Evolutionary conservation across 2,113 vertebrate genomes (phyloP).

Genomic region (Phrynosoma blainvillii): DNA sequence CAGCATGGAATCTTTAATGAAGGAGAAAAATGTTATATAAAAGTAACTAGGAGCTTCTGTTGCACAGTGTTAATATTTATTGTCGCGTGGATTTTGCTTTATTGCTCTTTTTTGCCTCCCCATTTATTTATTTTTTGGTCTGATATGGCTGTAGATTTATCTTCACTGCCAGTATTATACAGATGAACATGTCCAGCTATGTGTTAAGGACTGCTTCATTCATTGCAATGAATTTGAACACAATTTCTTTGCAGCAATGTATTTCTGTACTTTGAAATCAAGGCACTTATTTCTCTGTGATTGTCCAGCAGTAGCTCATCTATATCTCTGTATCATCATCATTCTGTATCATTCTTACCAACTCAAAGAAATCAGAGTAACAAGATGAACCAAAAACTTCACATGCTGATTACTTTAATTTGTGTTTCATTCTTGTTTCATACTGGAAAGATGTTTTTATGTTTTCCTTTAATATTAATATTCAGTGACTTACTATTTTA

Average conservation of each 20-base stretch:
- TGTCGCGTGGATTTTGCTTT: not conserved
- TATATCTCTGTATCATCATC: not conserved
- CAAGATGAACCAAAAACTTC: not conserved
- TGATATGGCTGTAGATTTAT: not conserved
- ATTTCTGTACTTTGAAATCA: constrained; percentile 15
- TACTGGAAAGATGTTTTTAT: not conserved
- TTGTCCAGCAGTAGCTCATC: not conserved
- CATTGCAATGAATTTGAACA: not conserved
- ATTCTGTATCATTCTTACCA: constrained; percentile 7
- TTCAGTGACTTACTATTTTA: not conserved
- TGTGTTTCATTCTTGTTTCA: constrained; percentile 1
- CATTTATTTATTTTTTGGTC: not conserved
- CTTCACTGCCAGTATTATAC: not conserved
- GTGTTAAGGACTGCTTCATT: not conserved
- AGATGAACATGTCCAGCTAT: not conserved
- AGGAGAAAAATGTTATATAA: not conserved
- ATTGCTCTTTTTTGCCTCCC: too few species aligned
- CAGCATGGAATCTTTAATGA: not conserved
- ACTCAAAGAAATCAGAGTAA: not conserved
- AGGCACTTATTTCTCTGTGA: not conserved
- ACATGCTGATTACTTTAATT: constrained; percentile 20
- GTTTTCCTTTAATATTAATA: not conserved
- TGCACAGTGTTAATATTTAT: not conserved
- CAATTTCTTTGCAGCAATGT: not conserved
- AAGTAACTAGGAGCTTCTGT: not conserved